Conservation (phyloP, 2,888 invertebrate species). For the Artemia sp. region DNA sequence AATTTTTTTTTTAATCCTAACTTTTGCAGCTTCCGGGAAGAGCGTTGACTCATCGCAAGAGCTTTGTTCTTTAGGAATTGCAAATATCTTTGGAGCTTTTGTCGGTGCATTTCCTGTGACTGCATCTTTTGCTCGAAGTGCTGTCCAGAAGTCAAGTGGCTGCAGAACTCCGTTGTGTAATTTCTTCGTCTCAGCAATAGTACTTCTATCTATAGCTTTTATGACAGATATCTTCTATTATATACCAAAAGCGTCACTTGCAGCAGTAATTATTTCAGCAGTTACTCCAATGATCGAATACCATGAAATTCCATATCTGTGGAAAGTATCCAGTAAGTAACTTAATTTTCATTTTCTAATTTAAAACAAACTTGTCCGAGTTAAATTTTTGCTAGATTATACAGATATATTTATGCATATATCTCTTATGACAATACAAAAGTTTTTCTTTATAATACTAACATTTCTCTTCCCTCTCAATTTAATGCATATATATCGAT, state of each 20-base stretch:
- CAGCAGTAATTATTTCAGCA: slow-evolving; percentile 77
- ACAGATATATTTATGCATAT: background rate
- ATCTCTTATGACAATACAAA: too few species aligned
- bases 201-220: slow-evolving; percentile 62
- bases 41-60: slow-evolving; percentile 35
- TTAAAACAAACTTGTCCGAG: background rate
- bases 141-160: slow-evolving; percentile 36
- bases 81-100: slow-evolving; percentile 36
- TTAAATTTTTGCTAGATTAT: background rate
- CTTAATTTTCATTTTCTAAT: background rate
- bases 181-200: slow-evolving; percentile 39
- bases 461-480: too few species aligned
- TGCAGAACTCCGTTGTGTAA: slow-evolving; percentile 33
- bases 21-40: slow-evolving; percentile 20
- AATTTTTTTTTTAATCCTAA: background rate
- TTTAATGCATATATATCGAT: too few species aligned
- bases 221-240: slow-evolving; percentile 73
- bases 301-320: slow-evolving; percentile 42
- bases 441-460: too few species aligned
- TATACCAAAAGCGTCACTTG: slow-evolving; percentile 66
- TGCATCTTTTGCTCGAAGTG: slow-evolving; percentile 36
- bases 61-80: slow-evolving; percentile 34
- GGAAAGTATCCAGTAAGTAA: slow-evolving; percentile 20
- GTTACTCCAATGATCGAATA: slow-evolving; percentile 81
- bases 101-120: slow-evolving; percentile 36